Evolutionary conservation across 2,113 vertebrate genomes (phyloP).

Genomic region (Hemibagrus wyckioides): DNA sequence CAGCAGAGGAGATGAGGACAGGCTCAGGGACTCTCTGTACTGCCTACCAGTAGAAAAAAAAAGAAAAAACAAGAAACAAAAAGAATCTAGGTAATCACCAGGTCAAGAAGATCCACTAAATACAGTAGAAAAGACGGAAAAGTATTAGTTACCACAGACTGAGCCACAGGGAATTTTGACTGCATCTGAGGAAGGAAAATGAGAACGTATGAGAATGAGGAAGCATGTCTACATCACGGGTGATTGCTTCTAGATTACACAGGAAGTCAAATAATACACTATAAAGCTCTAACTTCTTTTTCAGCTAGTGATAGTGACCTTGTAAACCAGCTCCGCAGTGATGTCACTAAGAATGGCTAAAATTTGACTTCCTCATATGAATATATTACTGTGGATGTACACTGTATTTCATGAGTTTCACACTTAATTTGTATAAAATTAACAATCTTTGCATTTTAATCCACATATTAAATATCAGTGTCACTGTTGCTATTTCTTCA

Average conservation of each 20-base stretch:
- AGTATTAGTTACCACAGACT: slow-evolving; percentile 73
- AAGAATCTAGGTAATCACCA: not conserved
- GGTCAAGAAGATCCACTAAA: not conserved
- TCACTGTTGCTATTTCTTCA: not conserved
- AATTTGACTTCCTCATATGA: not conserved
- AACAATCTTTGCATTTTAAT: not conserved
- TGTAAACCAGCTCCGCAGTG: not conserved
- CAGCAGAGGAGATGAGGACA: slow-evolving; percentile 57
- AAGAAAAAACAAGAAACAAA: not conserved
- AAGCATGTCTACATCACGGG: too few species aligned
- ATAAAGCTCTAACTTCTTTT: too few species aligned
- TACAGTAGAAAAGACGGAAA: not conserved
- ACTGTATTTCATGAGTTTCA: not conserved
- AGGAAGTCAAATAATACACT: not conserved
- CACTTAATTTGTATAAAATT: too few species aligned
- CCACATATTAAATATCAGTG: not conserved
- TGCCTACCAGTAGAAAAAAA: not conserved
- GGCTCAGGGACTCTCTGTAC: slow-evolving; percentile 52
- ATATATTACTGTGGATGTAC: not conserved
- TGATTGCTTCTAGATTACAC: not conserved
- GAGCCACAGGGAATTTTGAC: slow-evolving; percentile 61
- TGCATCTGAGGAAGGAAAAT: slow-evolving; percentile 70
- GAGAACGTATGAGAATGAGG: not conserved
- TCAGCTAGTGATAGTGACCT: not conserved
- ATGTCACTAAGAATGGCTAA: not conserved